Evolutionary conservation across 2,888 invertebrate species (phyloP).

Genomic region (Platerodrilus igneus): DNA sequence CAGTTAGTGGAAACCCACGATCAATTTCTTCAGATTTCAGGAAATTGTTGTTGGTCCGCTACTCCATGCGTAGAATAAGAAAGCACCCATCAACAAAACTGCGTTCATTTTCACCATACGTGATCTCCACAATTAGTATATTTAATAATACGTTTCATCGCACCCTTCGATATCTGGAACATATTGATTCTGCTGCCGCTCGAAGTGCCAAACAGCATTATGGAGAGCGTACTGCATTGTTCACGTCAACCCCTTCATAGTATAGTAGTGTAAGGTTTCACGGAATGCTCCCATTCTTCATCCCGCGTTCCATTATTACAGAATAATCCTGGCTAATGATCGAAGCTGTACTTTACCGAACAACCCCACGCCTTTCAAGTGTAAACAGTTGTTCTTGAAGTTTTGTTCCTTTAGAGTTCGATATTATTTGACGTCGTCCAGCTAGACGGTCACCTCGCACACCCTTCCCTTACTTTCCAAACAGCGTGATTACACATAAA

Average conservation of each 20-base stretch:
- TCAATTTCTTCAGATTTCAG: conserved; percentile 45
- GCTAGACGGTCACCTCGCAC: conserved; percentile 12
- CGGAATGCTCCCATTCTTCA: conserved; percentile 33
- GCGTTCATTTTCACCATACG: conserved; percentile 21
- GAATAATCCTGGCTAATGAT: conserved; percentile 40
- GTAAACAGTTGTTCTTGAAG: conserved; percentile 34
- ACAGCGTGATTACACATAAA: conserved; percentile 38
- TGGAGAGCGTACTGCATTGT: conserved; percentile 26
- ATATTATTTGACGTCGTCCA: conserved; percentile 13
- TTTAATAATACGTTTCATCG: conserved; percentile 16
- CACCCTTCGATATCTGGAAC: conserved; percentile 29
- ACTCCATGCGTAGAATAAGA: conserved; percentile 33
- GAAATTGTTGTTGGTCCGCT: conserved; percentile 40
- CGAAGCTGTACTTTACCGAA: conserved; percentile 33
- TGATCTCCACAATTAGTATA: conserved; percentile 19
- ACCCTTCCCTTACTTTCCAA: conserved; percentile 24
- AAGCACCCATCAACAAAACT: conserved; percentile 20
- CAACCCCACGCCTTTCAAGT: conserved; percentile 28
- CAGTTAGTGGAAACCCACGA: conserved; percentile 39
- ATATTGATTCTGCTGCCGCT: conserved; percentile 39
- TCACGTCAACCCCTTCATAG: conserved; percentile 31
- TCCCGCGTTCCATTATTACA: conserved; percentile 35
- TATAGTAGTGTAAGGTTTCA: conserved; percentile 30
- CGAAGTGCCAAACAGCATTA: conserved; percentile 35
- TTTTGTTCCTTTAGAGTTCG: conserved; percentile 27